These are phyloP conservation scores for Colius striatus DNA, from an alignment of 2,113 vertebrate species.

Conservation along the genomic window DNA sequence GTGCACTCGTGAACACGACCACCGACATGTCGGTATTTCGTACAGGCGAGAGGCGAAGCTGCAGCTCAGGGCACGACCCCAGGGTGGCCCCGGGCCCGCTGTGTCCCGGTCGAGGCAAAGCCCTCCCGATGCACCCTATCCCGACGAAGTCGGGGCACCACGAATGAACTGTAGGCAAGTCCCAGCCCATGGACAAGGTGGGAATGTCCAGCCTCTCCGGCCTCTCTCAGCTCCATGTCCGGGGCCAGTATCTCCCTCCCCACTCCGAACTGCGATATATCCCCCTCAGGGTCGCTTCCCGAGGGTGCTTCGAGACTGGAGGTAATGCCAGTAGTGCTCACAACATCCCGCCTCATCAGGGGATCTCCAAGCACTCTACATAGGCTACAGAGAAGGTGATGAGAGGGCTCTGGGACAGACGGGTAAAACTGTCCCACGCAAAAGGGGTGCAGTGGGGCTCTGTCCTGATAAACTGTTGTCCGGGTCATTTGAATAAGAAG, in stretches of 20 bases:
- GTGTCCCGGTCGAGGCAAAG: background rate
- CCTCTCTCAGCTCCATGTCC: background rate
- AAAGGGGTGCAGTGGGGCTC: background rate
- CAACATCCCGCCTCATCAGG: accelerated
- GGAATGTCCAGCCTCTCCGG: background rate
- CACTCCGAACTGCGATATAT: accelerated
- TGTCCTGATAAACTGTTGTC: background rate
- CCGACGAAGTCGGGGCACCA: background rate
- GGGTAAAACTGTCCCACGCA: background rate
- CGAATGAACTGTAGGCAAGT: accelerated
- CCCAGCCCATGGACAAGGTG: background rate
- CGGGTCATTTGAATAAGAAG: background rate
- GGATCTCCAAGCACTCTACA: accelerated
- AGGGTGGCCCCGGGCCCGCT: background rate
- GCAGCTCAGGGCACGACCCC: accelerated
- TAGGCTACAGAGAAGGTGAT: background rate
- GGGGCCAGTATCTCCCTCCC: accelerated
- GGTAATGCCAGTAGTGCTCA: accelerated
- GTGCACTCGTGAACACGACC: background rate
- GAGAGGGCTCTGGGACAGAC: background rate
- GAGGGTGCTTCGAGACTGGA: background rate
- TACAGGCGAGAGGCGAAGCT: background rate
- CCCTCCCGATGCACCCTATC: background rate
- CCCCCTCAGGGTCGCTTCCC: accelerated
- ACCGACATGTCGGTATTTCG: background rate